Evolutionary conservation across 92 coral and sea anemone species (phyloP).

Genomic region (Umimayanthus chanpuru): DNA sequence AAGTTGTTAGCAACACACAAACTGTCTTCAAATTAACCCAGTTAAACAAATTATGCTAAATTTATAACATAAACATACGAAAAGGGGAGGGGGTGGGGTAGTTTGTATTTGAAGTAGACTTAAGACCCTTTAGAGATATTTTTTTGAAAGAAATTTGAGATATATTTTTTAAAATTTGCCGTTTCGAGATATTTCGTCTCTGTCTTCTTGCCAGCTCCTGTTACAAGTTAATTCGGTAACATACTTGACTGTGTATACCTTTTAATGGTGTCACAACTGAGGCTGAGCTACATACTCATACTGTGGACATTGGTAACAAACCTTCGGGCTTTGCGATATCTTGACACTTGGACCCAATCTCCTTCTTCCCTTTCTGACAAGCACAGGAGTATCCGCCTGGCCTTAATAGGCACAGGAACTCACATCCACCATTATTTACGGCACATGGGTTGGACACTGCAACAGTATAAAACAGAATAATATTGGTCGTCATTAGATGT

Average conservation of each 20-base stretch:
- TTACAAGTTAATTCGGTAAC: no score
- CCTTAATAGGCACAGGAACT: constrained; percentile 75
- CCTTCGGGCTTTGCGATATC: constrained; percentile 45
- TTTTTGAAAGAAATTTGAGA: no score
- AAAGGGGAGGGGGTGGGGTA: no score
- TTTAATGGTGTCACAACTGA: no score
- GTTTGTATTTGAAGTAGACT: no score
- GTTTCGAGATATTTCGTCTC: no score
- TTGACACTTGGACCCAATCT: constrained; percentile 55
- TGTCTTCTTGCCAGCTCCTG: no score
- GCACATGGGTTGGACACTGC: constrained; percentile 71
- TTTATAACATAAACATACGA: neutral
- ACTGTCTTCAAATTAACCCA: no score
- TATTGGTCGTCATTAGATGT: neutral
- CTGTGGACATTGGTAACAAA: neutral
- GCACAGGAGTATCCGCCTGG: constrained; percentile 76
- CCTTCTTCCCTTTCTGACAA: constrained; percentile 75
- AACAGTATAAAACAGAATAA: neutral
- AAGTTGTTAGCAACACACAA: no score
- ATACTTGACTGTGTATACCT: no score
- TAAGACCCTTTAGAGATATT: no score
- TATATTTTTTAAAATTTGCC: no score
- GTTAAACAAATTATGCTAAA: neutral
- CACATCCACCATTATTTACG: constrained; percentile 80
- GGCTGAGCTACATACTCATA: neutral